phyloP scores from a whole-genome alignment of 2,113 vertebrate species.

The Rhinogobius similis region DNA sequence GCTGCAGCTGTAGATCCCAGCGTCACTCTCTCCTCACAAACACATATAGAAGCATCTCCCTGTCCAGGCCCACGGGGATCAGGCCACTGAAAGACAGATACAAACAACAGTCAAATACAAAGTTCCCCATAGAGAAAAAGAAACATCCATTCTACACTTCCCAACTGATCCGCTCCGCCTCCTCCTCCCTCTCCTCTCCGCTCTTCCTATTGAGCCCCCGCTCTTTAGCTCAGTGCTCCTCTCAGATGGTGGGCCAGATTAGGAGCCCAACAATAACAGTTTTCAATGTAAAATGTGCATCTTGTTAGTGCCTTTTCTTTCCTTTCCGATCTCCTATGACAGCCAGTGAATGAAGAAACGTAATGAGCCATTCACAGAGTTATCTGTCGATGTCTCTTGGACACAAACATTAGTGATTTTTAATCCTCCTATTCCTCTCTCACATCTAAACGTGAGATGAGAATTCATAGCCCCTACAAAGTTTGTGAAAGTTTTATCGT shows the following conservation, averaged over 20 bases:
- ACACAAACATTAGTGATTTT: conserved; percentile 64
- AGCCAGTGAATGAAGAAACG: conserved; percentile 60
- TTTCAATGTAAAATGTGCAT: conserved; percentile 98
- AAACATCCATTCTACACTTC: conserved; percentile 99
- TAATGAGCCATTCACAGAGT: conserved; percentile 81
- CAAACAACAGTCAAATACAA: conserved; percentile 98
- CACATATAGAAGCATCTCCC: conserved; percentile 78
- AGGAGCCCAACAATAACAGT: conserved; percentile 92
- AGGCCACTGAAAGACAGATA: conserved; percentile 96
- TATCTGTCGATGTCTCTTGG: conserved; percentile 85
- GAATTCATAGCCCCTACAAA: not conserved
- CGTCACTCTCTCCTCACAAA: conserved; percentile 74
- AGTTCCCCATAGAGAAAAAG: conserved; percentile 84
- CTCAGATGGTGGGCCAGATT: conserved; percentile 99
- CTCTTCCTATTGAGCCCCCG: conserved; percentile 87
- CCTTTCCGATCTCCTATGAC: conserved; percentile 47
- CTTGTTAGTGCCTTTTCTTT: conserved; percentile 80
- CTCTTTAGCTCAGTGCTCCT: conserved; percentile 84
- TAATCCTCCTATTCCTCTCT: conserved; percentile 54
- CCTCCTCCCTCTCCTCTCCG: conserved; percentile 80
- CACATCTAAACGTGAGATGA: conserved; percentile 27
- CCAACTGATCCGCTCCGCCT: conserved; percentile 87
- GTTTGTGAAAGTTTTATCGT: conserved; percentile 16
- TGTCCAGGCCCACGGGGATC: conserved; percentile 82
- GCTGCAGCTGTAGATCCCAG: conserved; percentile 97